Evolutionary conservation across 2,113 vertebrate genomes (phyloP).

Genomic region (Ranitomeya imitator): DNA sequence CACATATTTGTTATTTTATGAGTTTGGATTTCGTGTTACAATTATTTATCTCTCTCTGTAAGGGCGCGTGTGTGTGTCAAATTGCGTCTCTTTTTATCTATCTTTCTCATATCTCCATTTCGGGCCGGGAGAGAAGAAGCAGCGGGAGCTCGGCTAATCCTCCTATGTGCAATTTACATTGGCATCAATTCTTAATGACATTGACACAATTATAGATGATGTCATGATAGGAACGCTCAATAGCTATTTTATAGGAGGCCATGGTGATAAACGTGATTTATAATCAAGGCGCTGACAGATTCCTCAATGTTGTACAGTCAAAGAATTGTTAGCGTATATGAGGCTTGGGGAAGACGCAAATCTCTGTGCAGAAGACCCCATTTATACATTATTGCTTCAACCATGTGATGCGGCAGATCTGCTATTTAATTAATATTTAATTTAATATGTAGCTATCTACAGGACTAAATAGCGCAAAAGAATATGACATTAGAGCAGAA

Average conservation of each 20-base stretch:
- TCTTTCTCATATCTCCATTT: conserved; percentile 20
- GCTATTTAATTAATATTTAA: no score
- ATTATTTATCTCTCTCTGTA: conserved; percentile 30
- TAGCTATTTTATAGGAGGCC: conserved; percentile 14
- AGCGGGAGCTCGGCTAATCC: conserved; percentile 18
- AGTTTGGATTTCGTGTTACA: conserved; percentile 22
- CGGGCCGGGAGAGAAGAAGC: not conserved
- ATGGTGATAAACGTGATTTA: conserved; percentile 12
- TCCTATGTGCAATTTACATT: conserved; percentile 36
- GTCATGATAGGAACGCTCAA: conserved; percentile 23
- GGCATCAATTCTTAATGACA: conserved; percentile 39
- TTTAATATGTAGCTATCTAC: no score
- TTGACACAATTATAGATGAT: conserved; percentile 44
- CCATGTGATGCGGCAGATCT: not conserved
- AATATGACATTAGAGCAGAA: not conserved
- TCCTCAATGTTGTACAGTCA: not conserved
- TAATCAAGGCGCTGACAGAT: not conserved
- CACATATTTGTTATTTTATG: conserved; percentile 32
- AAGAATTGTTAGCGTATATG: not conserved
- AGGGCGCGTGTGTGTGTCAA: not conserved
- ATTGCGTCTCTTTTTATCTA: conserved; percentile 14
- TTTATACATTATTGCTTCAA: not conserved
- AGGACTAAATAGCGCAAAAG: not conserved
- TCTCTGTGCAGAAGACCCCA: not conserved
- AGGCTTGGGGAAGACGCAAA: not conserved